Conservation (phyloP, 2,888 invertebrate genomes). For the Drosophila koepferae region DNA sequence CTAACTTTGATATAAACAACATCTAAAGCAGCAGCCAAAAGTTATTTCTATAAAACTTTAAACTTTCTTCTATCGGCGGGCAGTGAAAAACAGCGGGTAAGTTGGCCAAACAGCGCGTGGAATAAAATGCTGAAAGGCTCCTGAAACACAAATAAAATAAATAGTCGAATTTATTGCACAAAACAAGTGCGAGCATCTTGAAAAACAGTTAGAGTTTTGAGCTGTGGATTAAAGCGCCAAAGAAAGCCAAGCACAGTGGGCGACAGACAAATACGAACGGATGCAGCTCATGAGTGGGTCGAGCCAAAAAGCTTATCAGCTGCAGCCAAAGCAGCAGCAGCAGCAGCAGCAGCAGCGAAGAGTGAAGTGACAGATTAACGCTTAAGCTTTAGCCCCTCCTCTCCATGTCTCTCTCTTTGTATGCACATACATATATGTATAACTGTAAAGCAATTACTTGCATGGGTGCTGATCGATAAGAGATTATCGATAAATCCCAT, state of each 20-base stretch:
- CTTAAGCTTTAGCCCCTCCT: not conserved
- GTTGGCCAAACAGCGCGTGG: constrained; percentile 35
- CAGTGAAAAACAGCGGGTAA: constrained; percentile 60
- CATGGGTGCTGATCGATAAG: not conserved
- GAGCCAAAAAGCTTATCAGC: constrained; percentile 30
- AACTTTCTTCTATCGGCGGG: constrained; percentile 24
- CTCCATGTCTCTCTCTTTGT: not conserved
- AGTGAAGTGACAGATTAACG: constrained; percentile 21
- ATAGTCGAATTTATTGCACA: not conserved
- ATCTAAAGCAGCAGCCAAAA: constrained; percentile 13
- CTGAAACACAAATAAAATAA: constrained; percentile 2
- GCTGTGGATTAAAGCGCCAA: constrained; percentile 10
- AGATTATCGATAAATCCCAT: not conserved
- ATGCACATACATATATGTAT: not conserved
- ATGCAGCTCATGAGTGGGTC: constrained; percentile 25
- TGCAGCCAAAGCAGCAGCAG: constrained; percentile 2
- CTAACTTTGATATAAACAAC: constrained; percentile 36
- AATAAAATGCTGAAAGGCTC: constrained; percentile 41
- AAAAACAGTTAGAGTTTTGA: constrained; percentile 8
- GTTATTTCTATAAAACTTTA: constrained; percentile 15
- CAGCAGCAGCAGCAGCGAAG: not conserved
- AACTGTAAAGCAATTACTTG: not conserved
- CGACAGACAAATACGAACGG: constrained; percentile 12
- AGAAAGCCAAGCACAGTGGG: constrained; percentile 7
- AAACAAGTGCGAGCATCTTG: constrained; percentile 6